Conservation (phyloP, 2,888 invertebrate species). For the Agrotis puta region DNA sequence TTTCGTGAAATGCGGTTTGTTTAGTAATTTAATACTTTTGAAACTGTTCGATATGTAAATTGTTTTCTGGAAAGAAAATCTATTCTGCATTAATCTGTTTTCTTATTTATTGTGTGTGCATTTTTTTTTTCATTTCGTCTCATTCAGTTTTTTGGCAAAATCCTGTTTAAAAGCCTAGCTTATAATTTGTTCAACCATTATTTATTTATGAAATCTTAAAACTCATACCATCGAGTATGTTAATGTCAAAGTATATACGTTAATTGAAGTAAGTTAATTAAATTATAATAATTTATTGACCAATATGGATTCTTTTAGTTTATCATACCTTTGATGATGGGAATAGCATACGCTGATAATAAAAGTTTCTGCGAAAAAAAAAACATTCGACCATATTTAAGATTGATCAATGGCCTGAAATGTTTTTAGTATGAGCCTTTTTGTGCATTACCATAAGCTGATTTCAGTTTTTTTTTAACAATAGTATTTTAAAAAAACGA, state of each 20-base stretch:
- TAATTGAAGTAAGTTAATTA: constrained; percentile 29
- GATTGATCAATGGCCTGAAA: too few relatives aligned
- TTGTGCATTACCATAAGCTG: background rate
- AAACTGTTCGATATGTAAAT: too few relatives aligned
- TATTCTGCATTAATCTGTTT: background rate
- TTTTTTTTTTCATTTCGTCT: background rate
- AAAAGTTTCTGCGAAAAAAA: too few relatives aligned
- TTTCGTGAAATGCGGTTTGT: background rate
- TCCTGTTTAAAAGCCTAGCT: background rate
- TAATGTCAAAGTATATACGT: background rate
- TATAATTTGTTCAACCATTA: too few relatives aligned
- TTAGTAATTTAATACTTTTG: background rate
- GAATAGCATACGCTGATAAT: too few relatives aligned
- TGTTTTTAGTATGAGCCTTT: too few relatives aligned
- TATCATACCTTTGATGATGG: too few relatives aligned
- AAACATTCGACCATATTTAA: too few relatives aligned
- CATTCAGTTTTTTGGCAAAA: background rate
- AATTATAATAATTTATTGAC: constrained; percentile 58
- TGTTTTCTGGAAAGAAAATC: too few relatives aligned
- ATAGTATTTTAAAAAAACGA: too few relatives aligned
- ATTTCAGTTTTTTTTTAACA: background rate
- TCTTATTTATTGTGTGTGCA: background rate
- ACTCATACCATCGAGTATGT: background rate
- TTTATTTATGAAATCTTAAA: background rate
- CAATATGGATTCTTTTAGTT: background rate